phyloP scores from a whole-genome alignment of 1,140 invertebrate genomes.

The Rhagoletis zephyria region DNA sequence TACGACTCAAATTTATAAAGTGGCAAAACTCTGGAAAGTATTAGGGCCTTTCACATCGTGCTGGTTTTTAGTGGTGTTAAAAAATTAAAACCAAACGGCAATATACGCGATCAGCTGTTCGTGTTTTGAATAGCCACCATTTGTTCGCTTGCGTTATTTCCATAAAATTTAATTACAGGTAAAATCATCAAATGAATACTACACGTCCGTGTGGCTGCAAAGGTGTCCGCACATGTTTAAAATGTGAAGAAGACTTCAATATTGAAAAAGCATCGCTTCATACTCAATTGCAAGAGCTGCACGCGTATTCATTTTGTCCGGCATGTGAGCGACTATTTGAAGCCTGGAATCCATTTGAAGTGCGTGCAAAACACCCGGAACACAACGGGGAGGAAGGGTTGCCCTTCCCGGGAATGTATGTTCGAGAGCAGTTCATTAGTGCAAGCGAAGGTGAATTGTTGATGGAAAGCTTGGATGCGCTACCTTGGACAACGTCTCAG shows the following conservation, averaged over 20 bases:
- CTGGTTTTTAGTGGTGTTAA: too few species aligned
- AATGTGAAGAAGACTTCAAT: conserved; percentile 84
- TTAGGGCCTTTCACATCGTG: too few species aligned
- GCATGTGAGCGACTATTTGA: conserved; percentile 82
- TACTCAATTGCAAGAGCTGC: conserved; percentile 73
- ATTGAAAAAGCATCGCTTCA: conserved; percentile 75
- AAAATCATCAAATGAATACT: conserved; percentile 77
- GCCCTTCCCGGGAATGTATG: conserved; percentile 81
- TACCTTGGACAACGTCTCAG: conserved; percentile 93
- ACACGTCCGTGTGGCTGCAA: conserved; percentile 90
- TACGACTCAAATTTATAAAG: too few species aligned
- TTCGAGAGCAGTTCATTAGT: conserved; percentile 84
- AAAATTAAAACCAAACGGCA: too few species aligned
- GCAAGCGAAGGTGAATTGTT: conserved; percentile 81
- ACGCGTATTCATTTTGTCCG: conserved; percentile 83
- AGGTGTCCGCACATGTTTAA: conserved; percentile 88
- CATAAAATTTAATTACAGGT: background rate
- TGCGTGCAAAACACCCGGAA: conserved; percentile 79
- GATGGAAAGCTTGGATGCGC: conserved; percentile 82
- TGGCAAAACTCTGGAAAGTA: too few species aligned
- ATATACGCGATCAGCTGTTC: background rate
- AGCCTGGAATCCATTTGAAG: conserved; percentile 78
- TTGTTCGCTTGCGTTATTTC: background rate
- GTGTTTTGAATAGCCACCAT: background rate
- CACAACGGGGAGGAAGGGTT: conserved; percentile 77